Evolutionary conservation across 2,113 vertebrate species (phyloP), one percentile per base, ranked within the genome.

Genomic region (Phaethon lepturus): DNA sequence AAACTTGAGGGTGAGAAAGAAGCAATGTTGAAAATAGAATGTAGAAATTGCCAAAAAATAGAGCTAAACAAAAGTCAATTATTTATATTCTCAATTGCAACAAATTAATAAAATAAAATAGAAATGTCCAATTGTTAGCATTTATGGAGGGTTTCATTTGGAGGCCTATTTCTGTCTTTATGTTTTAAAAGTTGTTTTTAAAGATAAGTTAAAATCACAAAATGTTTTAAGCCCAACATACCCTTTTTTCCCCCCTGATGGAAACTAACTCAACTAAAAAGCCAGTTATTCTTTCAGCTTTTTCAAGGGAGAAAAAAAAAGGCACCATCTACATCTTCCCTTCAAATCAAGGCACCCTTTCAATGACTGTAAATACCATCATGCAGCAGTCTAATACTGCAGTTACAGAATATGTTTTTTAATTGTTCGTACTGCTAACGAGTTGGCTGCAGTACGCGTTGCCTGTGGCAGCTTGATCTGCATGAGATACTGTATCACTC

Each of bases 51-150:
- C 13, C 33, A 4, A 38, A 52, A 85, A 93, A 42, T 29, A 17
- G 29, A 73, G 17, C 35, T 35, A 73, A 71, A 33, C 3, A 14
- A 7, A 74, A 68, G 9, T 29, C 1, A 1, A 10, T 1, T 0
- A 56, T 47, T 59, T 55, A 24, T 47, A 6, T 73, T 89, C 40
- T 73, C 45, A 66, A 2, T 26, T 64, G 26, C 53, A 77, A 56
- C 45, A 69, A 24, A 29, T 67, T 44, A 66, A 47, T 79, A 66
- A 62, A 35, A 59, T n/a, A 17, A 79, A 73, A 5, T 38, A 47
- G 26, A 49, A 68, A 38, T 59, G 5, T 72, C 12, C 20, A 24
- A 25, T 63, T 33, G 8, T 53, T 50, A 20, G 6, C 62, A 18
- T 79, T 62, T 66, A 14, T 60, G 10, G 38, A 42, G 25, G 3